phyloP scores from a whole-genome alignment of 2,113 vertebrate genomes.

The Microcebus ravelobensis region DNA sequence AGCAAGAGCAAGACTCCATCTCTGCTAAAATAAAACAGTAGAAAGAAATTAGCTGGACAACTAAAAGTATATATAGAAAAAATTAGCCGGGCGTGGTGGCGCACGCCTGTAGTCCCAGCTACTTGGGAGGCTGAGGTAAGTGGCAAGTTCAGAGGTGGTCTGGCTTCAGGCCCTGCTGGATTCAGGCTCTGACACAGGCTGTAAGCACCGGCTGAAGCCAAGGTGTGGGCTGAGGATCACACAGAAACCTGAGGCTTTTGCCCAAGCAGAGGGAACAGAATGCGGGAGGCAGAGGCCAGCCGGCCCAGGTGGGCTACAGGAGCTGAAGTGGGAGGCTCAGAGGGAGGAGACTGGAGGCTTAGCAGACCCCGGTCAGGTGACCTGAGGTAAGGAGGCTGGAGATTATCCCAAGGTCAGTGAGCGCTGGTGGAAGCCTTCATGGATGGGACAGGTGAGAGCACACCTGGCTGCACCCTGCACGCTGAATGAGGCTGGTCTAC shows the following conservation, averaged over 20 bases:
- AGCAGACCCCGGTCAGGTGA: background rate
- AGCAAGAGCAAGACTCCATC: too few species aligned
- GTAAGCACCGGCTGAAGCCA: background rate
- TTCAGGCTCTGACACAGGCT: background rate
- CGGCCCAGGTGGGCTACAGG: fast-evolving
- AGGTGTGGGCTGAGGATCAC: fast-evolving
- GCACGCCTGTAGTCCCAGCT: too few species aligned
- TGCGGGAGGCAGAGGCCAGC: background rate
- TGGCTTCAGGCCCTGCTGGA: background rate
- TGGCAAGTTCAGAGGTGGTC: background rate
- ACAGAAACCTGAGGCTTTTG: background rate
- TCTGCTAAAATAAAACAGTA: too few species aligned
- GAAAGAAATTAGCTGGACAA: too few species aligned
- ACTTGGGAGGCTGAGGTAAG: background rate
- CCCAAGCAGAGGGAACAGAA: background rate
- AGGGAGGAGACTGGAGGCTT: fast-evolving
- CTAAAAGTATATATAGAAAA: too few species aligned
- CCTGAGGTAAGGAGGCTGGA: background rate
- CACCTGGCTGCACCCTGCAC: background rate
- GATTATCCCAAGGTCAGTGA: background rate
- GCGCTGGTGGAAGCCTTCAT: background rate
- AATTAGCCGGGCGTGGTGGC: too few species aligned
- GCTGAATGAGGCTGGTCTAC: too few species aligned
- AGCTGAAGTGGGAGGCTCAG: fast-evolving
- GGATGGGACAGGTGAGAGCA: background rate